Evolutionary conservation across 2,113 vertebrate species (phyloP), one percentile per base, ranked within the genome.

Genomic region (Riparia riparia): DNA sequence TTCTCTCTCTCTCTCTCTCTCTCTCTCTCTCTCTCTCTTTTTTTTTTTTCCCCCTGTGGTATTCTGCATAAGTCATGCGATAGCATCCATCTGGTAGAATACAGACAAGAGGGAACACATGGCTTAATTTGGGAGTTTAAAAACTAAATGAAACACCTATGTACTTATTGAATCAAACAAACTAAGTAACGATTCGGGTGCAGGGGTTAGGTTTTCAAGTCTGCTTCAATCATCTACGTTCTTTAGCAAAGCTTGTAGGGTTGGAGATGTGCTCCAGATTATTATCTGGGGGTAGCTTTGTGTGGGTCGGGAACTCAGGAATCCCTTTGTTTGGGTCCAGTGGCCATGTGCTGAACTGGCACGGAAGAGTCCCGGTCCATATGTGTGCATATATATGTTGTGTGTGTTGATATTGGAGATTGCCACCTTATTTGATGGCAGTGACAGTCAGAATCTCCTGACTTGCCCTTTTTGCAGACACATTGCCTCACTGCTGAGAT

Each of bases 341-440:
- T 42, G 78, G 19, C 20, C 12, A 1, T 7, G 34, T 61, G 12
- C n/a, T 60, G n/a, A 44, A 12, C 2, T 53, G 45, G 21, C 49
- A 71, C 0, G 10, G 47, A 34, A 16, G 24, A 32, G 14, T 25
- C 11, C 47, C 25, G 7, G 29, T 22, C 61, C 14, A 1, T 10
- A 1, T 0, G 1, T 12, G 32, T 34, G 11, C 37, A 37, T n/a
- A 2, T 42, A 0, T 6, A 11, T 8, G 17, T 2, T 57, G 7
- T 16, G 29, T 25, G 20, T 1, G 5, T 2, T 21, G 45, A 14
- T 37, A 14, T 8, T 58, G 41, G 24, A 76, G 14, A 37, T 6
- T 56, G 14, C 24, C 57, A 32, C 57, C 49, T 63, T 22, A 4
- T 49, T 11, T 82, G n/a, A 37, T 21, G 45, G 25, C 37, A 45